These are phyloP conservation scores for Hylyphantes graminicola DNA, from an alignment of 1,140 invertebrate genomes.

Conservation along the genomic window DNA sequence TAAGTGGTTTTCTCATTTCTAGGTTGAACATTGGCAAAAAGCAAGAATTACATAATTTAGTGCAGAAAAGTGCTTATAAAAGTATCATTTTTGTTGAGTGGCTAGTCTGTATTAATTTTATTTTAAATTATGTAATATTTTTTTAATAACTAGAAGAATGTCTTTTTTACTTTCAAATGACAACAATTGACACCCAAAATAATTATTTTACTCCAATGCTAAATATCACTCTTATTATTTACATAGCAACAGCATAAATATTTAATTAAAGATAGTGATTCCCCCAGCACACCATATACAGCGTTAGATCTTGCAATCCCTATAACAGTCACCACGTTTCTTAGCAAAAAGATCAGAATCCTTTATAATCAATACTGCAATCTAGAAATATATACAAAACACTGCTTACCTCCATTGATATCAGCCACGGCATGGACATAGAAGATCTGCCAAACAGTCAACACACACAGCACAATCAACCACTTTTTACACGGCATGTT, in stretches of 20 bases:
- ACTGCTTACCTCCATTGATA: conserved; percentile 31
- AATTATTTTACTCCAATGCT: not conserved
- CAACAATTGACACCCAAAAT: too few relatives aligned
- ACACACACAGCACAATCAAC: conserved; percentile 21
- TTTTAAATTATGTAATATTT: too few relatives aligned
- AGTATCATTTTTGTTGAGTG: too few relatives aligned
- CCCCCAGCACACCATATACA: not conserved
- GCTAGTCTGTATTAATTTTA: too few relatives aligned
- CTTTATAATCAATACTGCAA: not conserved
- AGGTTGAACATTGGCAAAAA: too few relatives aligned
- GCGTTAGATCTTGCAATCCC: not conserved
- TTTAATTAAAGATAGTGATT: not conserved
- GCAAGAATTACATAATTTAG: too few relatives aligned
- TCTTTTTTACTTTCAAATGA: too few relatives aligned
- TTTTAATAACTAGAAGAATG: too few relatives aligned
- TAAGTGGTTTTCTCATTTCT: too few relatives aligned
- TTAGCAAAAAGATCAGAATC: not conserved
- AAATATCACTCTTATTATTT: not conserved
- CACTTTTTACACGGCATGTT: conserved; percentile 6
- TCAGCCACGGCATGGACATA: conserved; percentile 21
- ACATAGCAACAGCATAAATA: not conserved
- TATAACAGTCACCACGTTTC: not conserved
- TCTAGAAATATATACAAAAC: not conserved
- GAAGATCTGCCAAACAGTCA: conserved; percentile 13
- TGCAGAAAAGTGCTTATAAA: too few relatives aligned